Conservation (phyloP, 2,888 invertebrate genomes). For the Rhagophthalmus giganteus region DNA sequence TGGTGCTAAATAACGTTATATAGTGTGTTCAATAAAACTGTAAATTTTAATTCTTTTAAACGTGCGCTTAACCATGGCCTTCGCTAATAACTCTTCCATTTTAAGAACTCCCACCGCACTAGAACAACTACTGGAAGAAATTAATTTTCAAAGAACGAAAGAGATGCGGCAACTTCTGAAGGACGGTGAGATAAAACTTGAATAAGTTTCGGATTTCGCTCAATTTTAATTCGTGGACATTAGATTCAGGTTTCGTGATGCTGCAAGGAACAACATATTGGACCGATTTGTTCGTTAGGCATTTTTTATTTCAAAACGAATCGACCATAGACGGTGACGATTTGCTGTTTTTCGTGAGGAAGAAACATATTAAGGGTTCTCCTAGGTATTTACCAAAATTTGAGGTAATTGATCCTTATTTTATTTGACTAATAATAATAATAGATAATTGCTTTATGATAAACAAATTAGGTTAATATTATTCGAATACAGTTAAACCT, state of each 20-base stretch:
- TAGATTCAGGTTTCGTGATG: conserved; percentile 90
- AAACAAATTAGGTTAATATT: neutral
- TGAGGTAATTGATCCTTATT: conserved; percentile 62
- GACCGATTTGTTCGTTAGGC: conserved; percentile 92
- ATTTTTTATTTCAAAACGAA: conserved; percentile 90
- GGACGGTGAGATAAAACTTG: conserved; percentile 66
- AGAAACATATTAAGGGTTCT: conserved; percentile 85
- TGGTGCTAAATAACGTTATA: conserved; percentile 8
- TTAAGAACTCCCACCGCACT: conserved; percentile 69
- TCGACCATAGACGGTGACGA: conserved; percentile 91
- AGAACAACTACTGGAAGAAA: conserved; percentile 86
- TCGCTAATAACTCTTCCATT: conserved; percentile 49
- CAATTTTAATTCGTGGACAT: neutral
- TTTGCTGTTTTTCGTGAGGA: conserved; percentile 92
- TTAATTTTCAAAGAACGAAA: conserved; percentile 89
- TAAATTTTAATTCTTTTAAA: neutral
- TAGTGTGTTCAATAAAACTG: conserved; percentile 13
- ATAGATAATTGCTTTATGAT: neutral
- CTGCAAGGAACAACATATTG: conserved; percentile 92
- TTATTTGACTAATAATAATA: neutral
- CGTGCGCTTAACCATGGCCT: conserved; percentile 46
- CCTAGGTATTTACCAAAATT: conserved; percentile 87
- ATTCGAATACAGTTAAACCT: no score
- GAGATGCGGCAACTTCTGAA: conserved; percentile 87
- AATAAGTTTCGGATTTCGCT: neutral